A percentile compares a stretch with the other conserved stretches of the same genome.
These are phyloP conservation scores for Cheilosia soror DNA, from an alignment of 2,888 invertebrate genomes.

Conservation along the genomic window DNA sequence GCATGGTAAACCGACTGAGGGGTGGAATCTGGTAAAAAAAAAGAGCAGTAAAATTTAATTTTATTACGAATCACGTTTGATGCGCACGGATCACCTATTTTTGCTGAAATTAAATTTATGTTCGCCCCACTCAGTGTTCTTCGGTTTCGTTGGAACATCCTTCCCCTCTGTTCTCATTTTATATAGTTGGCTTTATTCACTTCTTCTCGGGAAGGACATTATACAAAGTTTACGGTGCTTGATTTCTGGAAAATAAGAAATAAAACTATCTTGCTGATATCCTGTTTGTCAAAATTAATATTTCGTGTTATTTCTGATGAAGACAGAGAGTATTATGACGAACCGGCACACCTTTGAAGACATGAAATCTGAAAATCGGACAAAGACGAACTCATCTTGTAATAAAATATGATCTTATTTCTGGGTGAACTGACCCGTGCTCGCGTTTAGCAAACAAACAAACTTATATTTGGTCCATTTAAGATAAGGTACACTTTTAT, in stretches of 20 bases:
- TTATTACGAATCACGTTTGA: constrained; percentile 82
- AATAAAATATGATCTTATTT: too few relatives aligned
- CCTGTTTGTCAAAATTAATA: constrained; percentile 40
- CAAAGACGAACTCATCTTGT: too few relatives aligned
- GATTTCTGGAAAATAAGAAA: constrained; percentile 31
- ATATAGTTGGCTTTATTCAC: neutral
- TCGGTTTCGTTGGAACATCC: constrained; percentile 5
- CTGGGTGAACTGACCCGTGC: too few relatives aligned
- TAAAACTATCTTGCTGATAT: constrained; percentile 27
- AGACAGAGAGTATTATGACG: neutral
- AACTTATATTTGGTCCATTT: too few relatives aligned
- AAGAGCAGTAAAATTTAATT: constrained; percentile 75
- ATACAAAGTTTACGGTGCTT: constrained; percentile 3
- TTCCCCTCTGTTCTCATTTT: neutral
- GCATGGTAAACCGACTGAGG: neutral
- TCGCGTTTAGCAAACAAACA: too few relatives aligned
- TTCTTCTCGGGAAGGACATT: too few relatives aligned
- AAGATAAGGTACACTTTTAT: too few relatives aligned
- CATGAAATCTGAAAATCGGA: too few relatives aligned
- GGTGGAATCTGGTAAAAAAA: neutral
- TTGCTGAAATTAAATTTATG: constrained; percentile 82
- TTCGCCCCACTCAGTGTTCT: constrained; percentile 63
- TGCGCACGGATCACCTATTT: constrained; percentile 83
- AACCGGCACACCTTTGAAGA: too few relatives aligned
- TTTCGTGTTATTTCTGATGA: neutral